A percentile compares a stretch with the other conserved stretches of the same genome.
These are phyloP conservation scores for Catostomus latipinnis DNA, from an alignment of 2,797 vertebrate species.

Conservation along the genomic window DNA sequence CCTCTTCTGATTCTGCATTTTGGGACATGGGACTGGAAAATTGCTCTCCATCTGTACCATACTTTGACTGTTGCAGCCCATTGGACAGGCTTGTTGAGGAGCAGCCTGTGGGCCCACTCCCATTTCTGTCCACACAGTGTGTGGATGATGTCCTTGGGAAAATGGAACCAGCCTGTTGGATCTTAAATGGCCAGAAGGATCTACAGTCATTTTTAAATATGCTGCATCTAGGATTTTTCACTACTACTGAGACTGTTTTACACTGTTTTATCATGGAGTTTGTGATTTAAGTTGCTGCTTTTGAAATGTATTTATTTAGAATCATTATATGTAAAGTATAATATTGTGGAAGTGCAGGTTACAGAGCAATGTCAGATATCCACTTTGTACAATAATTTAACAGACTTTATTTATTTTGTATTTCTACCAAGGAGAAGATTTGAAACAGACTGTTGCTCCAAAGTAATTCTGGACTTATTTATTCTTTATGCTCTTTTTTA, in stretches of 20 bases:
- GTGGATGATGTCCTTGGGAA: conserved; percentile 64
- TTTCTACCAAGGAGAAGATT: conserved; percentile 15
- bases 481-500: conserved; percentile 26
- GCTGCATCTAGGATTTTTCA: conserved; percentile 25
- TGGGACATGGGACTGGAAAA: conserved; percentile 62
- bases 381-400: not conserved
- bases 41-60: conserved; percentile 34
- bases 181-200: conserved; percentile 58
- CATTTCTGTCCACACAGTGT: conserved; percentile 58
- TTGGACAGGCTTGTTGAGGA: conserved; percentile 49
- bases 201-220: conserved; percentile 38
- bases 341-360: conserved; percentile 28
- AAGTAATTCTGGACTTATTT: conserved; percentile 44
- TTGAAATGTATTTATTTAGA: not conserved
- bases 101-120: conserved; percentile 53
- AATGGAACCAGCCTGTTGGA: conserved; percentile 62
- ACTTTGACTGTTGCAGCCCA: conserved; percentile 27
- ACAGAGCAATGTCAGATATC: conserved; percentile 53
- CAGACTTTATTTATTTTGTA: conserved; percentile 47
- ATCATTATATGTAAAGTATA: not conserved
- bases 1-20: conserved; percentile 63
- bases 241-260: not conserved
- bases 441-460: not conserved
- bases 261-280: conserved; percentile 4
- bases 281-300: not conserved